These are phyloP conservation scores for Corythoichthys intestinalis DNA, from an alignment of 2,113 vertebrate genomes.

Conservation along the genomic window DNA sequence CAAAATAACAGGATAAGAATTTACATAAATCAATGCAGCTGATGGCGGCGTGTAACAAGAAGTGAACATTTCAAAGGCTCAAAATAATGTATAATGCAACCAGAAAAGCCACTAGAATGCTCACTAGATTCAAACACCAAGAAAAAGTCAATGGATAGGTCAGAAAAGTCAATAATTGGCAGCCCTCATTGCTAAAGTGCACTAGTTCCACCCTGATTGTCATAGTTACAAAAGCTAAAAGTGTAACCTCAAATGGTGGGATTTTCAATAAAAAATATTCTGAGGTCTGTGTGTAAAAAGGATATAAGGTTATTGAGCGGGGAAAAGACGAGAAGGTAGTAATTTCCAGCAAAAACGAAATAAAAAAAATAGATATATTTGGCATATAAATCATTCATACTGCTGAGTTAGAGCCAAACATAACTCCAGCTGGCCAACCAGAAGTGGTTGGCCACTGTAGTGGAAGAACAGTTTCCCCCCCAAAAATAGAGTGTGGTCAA, in stretches of 20 bases:
- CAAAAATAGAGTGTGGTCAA: constrained; percentile 1
- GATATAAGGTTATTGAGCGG: neutral
- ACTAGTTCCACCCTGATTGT: no score
- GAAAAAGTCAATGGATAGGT: no score
- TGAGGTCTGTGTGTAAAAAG: neutral
- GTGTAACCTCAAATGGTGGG: neutral
- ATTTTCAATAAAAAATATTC: neutral
- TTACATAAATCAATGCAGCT: no score
- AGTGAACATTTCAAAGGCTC: neutral
- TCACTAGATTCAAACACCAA: no score
- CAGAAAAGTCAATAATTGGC: no score
- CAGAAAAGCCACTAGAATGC: neutral
- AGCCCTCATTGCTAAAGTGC: no score
- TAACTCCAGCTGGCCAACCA: constrained; percentile 36
- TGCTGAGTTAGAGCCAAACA: constrained; percentile 39
- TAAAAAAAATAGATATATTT: constrained; percentile 30
- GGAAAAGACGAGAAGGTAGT: neutral
- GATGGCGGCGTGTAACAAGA: no score
- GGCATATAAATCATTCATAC: constrained; percentile 41
- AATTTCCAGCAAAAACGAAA: neutral
- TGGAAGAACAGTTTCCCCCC: constrained; percentile 11
- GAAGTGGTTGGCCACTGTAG: neutral
- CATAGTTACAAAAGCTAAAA: neutral
- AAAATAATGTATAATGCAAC: neutral
- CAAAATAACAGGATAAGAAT: no score